These are phyloP conservation scores for Cacoxenus indagator DNA, from an alignment of 2,888 invertebrate species.

Conservation along the genomic window DNA sequence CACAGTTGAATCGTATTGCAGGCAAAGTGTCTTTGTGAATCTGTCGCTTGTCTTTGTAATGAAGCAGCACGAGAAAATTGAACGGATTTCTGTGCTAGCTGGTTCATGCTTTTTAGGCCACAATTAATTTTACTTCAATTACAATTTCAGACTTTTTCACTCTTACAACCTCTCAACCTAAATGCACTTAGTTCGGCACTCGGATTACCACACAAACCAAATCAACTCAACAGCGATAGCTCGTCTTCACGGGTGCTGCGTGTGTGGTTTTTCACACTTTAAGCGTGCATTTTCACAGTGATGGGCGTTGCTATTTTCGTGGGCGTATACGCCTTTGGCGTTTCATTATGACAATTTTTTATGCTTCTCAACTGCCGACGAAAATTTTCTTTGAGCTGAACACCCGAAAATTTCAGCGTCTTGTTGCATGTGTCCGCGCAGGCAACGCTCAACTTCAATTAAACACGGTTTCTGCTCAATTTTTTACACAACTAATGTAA, in stretches of 20 bases:
- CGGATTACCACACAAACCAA: conserved; percentile 28
- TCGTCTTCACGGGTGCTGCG: background rate
- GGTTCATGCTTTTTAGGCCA: conserved; percentile 42
- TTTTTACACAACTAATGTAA: conserved; percentile 57
- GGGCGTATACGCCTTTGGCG: conserved; percentile 43
- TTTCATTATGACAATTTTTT: conserved; percentile 58
- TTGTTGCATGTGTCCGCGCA: conserved; percentile 35
- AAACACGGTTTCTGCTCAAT: conserved; percentile 62
- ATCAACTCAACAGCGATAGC: background rate
- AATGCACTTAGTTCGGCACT: conserved; percentile 26
- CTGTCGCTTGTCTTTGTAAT: conserved; percentile 19
- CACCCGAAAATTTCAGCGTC: background rate
- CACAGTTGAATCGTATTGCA: background rate
- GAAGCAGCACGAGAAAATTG: conserved; percentile 24
- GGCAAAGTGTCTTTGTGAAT: background rate
- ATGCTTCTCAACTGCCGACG: conserved; percentile 51
- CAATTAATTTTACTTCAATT: conserved; percentile 68
- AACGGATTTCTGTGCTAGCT: conserved; percentile 21
- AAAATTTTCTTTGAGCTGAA: conserved; percentile 26
- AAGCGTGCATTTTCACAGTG: conserved; percentile 31
- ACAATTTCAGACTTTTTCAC: conserved; percentile 10
- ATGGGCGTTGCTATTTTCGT: conserved; percentile 24
- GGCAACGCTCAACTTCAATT: conserved; percentile 36
- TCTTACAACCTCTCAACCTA: background rate
- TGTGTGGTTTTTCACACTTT: conserved; percentile 60